Conservation (phyloP, 2,888 invertebrate species). For the Athripsodes cinereus region DNA sequence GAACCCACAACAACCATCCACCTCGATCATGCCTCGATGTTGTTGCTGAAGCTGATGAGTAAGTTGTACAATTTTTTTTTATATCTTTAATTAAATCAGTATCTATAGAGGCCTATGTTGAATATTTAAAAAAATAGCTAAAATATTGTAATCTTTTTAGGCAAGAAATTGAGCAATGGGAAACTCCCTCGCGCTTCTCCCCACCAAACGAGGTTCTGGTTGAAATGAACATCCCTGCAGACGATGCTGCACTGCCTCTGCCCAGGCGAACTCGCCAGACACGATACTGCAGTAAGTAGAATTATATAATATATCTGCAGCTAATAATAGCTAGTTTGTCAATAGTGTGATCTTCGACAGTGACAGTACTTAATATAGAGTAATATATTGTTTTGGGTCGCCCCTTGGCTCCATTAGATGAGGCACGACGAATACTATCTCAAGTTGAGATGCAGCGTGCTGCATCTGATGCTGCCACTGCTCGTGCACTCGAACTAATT, state of each 20-base stretch:
- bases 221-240: neutral
- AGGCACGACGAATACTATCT: too few species aligned
- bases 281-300: too few species aligned
- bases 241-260: neutral
- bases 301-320: too few species aligned
- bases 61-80: neutral
- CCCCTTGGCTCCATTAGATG: too few species aligned
- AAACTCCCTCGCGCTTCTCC: neutral
- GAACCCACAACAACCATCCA: neutral
- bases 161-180: neutral
- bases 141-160: neutral
- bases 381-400: too few species aligned
- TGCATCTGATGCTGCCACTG: too few species aligned
- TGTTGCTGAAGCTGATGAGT: neutral
- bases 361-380: too few species aligned
- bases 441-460: too few species aligned
- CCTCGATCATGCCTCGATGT: neutral
- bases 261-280: too few species aligned
- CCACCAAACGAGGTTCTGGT: neutral
- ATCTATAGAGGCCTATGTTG: neutral
- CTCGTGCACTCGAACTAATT: too few species aligned
- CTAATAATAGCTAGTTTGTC: too few species aligned
- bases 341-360: too few species aligned
- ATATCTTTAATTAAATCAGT: neutral
- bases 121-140: neutral